Evolutionary conservation across 2,113 vertebrate genomes (phyloP).

Genomic region (Nipponia nippon): DNA sequence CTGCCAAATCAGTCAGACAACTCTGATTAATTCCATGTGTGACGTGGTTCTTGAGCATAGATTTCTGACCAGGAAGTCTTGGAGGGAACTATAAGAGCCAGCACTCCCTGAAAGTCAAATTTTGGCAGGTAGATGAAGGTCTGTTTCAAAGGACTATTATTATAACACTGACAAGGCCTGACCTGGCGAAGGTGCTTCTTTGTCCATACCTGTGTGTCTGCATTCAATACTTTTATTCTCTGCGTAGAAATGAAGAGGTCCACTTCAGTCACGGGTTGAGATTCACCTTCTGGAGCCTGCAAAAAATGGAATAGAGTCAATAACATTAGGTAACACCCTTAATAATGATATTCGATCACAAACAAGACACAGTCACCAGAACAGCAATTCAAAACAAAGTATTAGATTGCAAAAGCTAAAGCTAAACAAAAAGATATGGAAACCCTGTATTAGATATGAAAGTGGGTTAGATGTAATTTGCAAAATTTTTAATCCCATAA

Average conservation of each 20-base stretch:
- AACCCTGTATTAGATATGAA: background rate
- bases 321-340: background rate
- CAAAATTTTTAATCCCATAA: background rate
- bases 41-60: background rate
- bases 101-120: background rate
- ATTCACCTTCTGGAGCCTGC: slow-evolving; percentile 83
- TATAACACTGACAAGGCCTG: background rate
- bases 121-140: background rate
- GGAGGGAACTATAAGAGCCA: background rate
- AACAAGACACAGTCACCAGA: slow-evolving; percentile 65
- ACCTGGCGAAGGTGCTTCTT: background rate
- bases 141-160: background rate
- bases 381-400: slow-evolving; percentile 31
- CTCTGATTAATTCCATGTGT: background rate
- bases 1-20: background rate
- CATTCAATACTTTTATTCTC: slow-evolving; percentile 92
- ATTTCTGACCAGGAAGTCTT: background rate
- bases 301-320: background rate
- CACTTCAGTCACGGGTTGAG: slow-evolving; percentile 89
- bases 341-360: slow-evolving; percentile 1
- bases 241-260: slow-evolving; percentile 95
- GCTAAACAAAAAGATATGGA: background rate
- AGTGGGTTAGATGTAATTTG: background rate
- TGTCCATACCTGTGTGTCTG: slow-evolving; percentile 85
- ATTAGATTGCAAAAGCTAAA: background rate